These are phyloP conservation scores for Drosophila oshimai DNA, from an alignment of 1,140 invertebrate genomes.

Conservation along the genomic window DNA sequence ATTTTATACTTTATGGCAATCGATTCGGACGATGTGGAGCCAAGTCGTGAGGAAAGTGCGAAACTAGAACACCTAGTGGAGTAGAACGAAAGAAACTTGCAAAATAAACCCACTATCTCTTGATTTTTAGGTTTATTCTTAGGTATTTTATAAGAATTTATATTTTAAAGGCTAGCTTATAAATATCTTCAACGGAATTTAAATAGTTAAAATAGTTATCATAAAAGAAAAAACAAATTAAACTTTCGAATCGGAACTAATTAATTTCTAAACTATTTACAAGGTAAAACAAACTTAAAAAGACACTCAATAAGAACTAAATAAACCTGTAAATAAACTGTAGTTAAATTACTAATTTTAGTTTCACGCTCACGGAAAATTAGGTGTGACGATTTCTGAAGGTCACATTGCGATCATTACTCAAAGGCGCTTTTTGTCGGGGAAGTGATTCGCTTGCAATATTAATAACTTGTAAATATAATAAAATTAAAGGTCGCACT, in stretches of 20 bases:
- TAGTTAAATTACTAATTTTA: not conserved
- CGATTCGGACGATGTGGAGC: not conserved
- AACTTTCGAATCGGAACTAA: too few relatives aligned
- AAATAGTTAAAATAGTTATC: too few relatives aligned
- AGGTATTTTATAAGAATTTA: too few relatives aligned
- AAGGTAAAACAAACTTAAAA: too few relatives aligned
- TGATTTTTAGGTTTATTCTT: too few relatives aligned
- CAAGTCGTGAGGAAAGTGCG: conserved; percentile 20
- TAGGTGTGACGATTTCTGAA: not conserved
- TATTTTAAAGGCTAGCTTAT: too few relatives aligned
- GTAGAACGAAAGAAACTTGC: not conserved
- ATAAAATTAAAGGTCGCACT: not conserved
- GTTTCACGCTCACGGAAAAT: not conserved
- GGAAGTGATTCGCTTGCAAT: conserved; percentile 3
- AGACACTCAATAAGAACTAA: too few relatives aligned
- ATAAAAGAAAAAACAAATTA: too few relatives aligned
- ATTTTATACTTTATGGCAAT: conserved; percentile 15
- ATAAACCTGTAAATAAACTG: not conserved
- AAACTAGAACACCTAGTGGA: conserved; percentile 14
- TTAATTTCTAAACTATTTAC: too few relatives aligned
- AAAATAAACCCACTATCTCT: not conserved
- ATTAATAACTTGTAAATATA: conserved; percentile 1
- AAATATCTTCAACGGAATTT: too few relatives aligned
- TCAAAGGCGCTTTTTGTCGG: not conserved
- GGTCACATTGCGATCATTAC: conserved; percentile 1